Evolutionary conservation across 2,888 invertebrate species (phyloP).

Genomic region (Agrotis exclamationis): DNA sequence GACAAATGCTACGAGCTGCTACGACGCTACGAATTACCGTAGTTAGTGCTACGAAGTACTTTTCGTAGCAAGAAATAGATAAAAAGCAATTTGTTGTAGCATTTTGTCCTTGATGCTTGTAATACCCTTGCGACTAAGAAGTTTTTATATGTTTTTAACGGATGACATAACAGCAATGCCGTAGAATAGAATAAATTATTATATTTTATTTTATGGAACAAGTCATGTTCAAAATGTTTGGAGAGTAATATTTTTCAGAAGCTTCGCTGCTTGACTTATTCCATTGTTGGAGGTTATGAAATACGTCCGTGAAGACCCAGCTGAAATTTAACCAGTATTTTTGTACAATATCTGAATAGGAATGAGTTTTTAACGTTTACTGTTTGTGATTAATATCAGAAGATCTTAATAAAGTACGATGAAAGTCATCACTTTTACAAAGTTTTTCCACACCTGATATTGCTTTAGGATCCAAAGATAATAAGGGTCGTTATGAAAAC

Average conservation of each 20-base stretch:
- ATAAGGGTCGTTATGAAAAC: background rate
- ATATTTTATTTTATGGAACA: conserved; percentile 9
- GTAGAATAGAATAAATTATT: conserved; percentile 2
- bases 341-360: conserved; percentile 36
- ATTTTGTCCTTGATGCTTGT: conserved; percentile 29
- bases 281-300: conserved; percentile 50
- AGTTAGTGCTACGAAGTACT: conserved; percentile 45
- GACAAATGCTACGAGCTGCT: conserved; percentile 44
- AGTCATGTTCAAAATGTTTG: conserved; percentile 24
- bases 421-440: background rate
- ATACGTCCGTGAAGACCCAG: conserved; percentile 29
- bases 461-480: conserved; percentile 2
- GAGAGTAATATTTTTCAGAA: conserved; percentile 41
- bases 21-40: conserved; percentile 47
- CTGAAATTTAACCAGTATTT: conserved; percentile 35
- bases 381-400: conserved; percentile 7
- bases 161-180: conserved; percentile 15
- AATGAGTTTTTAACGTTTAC: conserved; percentile 21
- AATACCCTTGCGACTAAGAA: background rate
- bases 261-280: conserved; percentile 43
- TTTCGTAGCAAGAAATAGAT: conserved; percentile 29
- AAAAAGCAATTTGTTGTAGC: conserved; percentile 1
- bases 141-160: conserved; percentile 10
- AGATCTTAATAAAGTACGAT: background rate
- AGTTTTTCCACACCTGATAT: background rate